Conservation (phyloP, 1,140 invertebrate genomes). For the Zaprionus tsacasi region DNA sequence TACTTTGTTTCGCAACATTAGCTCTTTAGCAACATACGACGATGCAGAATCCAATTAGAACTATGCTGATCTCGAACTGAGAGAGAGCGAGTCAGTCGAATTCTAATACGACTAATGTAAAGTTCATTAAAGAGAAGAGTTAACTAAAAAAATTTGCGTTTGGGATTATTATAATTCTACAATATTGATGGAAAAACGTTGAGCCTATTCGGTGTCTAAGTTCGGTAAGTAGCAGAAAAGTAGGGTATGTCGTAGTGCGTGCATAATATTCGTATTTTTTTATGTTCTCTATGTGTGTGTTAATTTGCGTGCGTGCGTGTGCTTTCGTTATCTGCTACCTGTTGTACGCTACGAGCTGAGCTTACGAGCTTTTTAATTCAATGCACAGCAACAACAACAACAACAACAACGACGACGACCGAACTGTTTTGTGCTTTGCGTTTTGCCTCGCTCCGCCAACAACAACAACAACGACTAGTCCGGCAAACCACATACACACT, state of each 20-base stretch:
- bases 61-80: too few relatives aligned
- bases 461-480: neutral
- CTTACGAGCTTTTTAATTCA: neutral
- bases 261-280: too few relatives aligned
- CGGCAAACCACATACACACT: neutral
- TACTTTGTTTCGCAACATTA: too few relatives aligned
- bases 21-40: too few relatives aligned
- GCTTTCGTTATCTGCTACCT: neutral
- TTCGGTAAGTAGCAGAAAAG: neutral
- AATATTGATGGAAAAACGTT: too few relatives aligned
- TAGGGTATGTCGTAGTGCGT: neutral
- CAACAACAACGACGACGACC: neutral
- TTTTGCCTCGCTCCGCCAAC: too few relatives aligned
- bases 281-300: neutral
- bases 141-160: too few relatives aligned
- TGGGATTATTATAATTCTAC: too few relatives aligned
- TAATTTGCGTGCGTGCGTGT: neutral
- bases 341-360: neutral
- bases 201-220: neutral
- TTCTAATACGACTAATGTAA: too few relatives aligned
- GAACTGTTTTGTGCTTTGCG: neutral
- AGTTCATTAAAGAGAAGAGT: too few relatives aligned
- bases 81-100: too few relatives aligned
- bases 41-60: too few relatives aligned
- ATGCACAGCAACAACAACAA: neutral